Evolutionary conservation across 2,113 vertebrate genomes (phyloP).

Genomic region (Pitta sordida): DNA sequence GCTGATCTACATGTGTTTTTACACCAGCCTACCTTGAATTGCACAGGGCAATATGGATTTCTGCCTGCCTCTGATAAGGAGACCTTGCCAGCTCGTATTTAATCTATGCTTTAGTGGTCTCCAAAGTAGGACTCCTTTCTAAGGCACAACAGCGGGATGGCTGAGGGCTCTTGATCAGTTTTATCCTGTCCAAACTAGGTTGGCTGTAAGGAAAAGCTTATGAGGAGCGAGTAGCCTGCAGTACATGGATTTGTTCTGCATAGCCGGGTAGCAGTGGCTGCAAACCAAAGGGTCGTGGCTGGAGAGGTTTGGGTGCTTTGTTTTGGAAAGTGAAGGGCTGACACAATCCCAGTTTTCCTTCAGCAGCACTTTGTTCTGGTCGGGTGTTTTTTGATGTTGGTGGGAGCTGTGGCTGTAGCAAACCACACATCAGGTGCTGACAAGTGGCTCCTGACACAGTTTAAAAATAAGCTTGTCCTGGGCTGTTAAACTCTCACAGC

Average conservation of each 20-base stretch:
- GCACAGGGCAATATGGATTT: not conserved
- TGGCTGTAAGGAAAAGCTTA: not conserved
- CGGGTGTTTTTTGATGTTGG: fast-evolving
- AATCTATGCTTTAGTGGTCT: not conserved
- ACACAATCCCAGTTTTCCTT: not conserved
- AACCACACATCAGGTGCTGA: not conserved
- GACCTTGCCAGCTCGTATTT: not conserved
- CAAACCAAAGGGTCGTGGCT: not conserved
- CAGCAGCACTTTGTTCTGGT: not conserved
- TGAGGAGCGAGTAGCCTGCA: not conserved
- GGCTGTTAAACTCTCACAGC: not conserved
- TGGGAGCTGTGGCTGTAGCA: not conserved
- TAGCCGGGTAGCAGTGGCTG: not conserved
- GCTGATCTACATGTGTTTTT: not conserved
- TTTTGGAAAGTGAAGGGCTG: not conserved
- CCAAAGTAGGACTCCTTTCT: not conserved
- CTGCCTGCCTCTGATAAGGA: not conserved
- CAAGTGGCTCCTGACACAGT: not conserved
- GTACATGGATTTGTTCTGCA: not conserved
- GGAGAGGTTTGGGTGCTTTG: not conserved
- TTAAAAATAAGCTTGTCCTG: not conserved
- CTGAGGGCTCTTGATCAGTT: not conserved
- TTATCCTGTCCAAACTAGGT: not conserved
- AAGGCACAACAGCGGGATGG: not conserved
- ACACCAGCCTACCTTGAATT: not conserved